Percentiles rank a stretch among this genome's conserved stretches.
Conservation (phyloP, 2,113 vertebrate species). For the Peromyscus polionotus region DNA sequence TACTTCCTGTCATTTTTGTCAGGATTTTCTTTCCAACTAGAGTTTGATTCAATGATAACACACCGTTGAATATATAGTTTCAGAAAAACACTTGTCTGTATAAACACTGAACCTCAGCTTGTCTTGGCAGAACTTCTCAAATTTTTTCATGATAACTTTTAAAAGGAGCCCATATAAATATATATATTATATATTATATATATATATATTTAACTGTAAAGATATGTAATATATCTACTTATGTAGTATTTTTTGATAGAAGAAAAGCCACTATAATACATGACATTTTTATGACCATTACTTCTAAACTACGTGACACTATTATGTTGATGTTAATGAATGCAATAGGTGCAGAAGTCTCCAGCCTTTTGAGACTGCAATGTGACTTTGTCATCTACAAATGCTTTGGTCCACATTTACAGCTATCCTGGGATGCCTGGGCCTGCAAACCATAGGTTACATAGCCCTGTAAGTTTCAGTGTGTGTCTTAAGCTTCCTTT, state of each 20-base stretch:
- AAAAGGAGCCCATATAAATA: not conserved
- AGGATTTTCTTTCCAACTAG: conserved; percentile 49
- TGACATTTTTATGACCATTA: not conserved
- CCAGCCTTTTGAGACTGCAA: not conserved
- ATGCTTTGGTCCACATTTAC: not conserved
- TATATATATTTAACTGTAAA: not conserved
- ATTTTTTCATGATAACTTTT: not conserved
- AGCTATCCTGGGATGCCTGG: not conserved
- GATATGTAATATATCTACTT: not conserved
- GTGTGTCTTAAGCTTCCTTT: not conserved
- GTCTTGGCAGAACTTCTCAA: not conserved
- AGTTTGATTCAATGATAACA: conserved; percentile 67
- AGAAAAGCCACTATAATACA: not conserved
- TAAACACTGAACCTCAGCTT: not conserved
- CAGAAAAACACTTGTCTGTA: not conserved
- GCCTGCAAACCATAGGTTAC: too few species aligned
- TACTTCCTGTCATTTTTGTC: conserved; percentile 81
- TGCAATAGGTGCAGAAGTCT: not conserved
- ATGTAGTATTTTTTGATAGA: not conserved
- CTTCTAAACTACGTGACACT: not conserved
- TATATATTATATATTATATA: too few species aligned
- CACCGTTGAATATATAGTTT: conserved; percentile 43
- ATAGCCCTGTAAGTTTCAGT: not conserved
- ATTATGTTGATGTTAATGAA: not conserved
- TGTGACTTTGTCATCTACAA: too few species aligned